Evolutionary conservation across 2,113 vertebrate genomes (phyloP), one percentile per base, ranked within the genome.

Genomic region (Crotalus tigris): DNA sequence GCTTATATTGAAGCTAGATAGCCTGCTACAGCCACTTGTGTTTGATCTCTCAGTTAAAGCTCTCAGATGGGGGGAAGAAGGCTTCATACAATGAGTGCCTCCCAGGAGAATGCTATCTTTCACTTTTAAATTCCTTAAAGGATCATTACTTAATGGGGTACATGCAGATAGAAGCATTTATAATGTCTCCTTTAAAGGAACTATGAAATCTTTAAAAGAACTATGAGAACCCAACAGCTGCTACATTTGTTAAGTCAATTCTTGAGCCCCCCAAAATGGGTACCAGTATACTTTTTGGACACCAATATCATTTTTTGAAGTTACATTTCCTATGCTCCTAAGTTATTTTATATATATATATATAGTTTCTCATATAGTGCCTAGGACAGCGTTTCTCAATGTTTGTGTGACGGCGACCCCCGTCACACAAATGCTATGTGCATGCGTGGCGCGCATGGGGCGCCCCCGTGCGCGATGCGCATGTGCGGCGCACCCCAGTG

Each of bases 141-240:
- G 90, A 91, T 91, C 39, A 95, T 92, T 69, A 53, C 44, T 93
- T 92, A 92, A 1, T 26, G 93, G 26, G 87, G 7, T 5, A 39
- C 39, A 51, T 88, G 85, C 51, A 87, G 55, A 46, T 92, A 55
- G 91, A 90, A 92, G 13, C 59, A 2, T 88, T 2, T 0, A 7
- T 91, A 92, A 29, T 87, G 87, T 44, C 46, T 33, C 21, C 59
- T 23, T 64, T 81, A 81, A 81, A 81, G 75, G 33, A 7, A 44
- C 33, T 44, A 21, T 81, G 33, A 19, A 3, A 81, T 44, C 59
- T 23, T 64, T 81, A 81, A 81, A 81, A 33, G 33, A 7, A 44
- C 33, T 44, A 21, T 81, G 33, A 19, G 17, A 81, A 85, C 9
- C 57, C 88, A 15, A 19, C 23, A 64, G 9, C 49, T 0, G 86